Evolutionary conservation across 2,888 invertebrate species (phyloP).

Genomic region (Andrena haemorrhoa): DNA sequence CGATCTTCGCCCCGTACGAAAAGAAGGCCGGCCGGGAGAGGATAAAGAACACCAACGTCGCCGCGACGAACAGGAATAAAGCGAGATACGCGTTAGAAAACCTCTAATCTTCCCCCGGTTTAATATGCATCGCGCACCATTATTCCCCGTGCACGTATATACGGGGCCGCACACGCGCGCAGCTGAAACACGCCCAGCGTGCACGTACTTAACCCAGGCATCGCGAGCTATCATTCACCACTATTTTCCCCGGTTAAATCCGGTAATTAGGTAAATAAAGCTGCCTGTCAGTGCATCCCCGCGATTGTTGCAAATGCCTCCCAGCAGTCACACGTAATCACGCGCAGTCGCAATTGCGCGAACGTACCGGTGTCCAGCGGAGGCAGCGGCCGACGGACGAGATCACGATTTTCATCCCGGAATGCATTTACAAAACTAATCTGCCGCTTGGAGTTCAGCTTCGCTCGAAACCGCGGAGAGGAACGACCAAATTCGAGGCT

Average conservation of each 20-base stretch:
- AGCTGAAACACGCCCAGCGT: slow-evolving; percentile 50
- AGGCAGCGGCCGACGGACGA: neutral
- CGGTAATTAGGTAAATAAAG: slow-evolving; percentile 74
- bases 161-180: slow-evolving; percentile 22
- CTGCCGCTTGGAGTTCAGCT: too few relatives aligned
- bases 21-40: neutral
- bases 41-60: slow-evolving; percentile 5
- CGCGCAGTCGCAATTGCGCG: slow-evolving; percentile 46
- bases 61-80: slow-evolving; percentile 13
- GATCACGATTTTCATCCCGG: neutral
- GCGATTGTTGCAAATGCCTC: slow-evolving; percentile 63
- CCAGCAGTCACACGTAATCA: slow-evolving; percentile 59
- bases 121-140: slow-evolving; percentile 42
- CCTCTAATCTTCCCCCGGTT: slow-evolving; percentile 57
- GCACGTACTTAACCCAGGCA: slow-evolving; percentile 55
- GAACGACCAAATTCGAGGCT: too few relatives aligned
- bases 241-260: slow-evolving; percentile 69
- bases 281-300: slow-evolving; percentile 64
- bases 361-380: slow-evolving; percentile 33
- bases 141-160: slow-evolving; percentile 37
- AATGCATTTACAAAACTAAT: too few relatives aligned
- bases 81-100: slow-evolving; percentile 23
- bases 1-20: neutral
- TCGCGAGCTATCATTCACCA: slow-evolving; percentile 58
- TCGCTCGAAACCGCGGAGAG: too few relatives aligned